Base-by-base conservation (phyloP, 2,113 vertebrate species). In the Corythoichthys haematopterus region DNA sequence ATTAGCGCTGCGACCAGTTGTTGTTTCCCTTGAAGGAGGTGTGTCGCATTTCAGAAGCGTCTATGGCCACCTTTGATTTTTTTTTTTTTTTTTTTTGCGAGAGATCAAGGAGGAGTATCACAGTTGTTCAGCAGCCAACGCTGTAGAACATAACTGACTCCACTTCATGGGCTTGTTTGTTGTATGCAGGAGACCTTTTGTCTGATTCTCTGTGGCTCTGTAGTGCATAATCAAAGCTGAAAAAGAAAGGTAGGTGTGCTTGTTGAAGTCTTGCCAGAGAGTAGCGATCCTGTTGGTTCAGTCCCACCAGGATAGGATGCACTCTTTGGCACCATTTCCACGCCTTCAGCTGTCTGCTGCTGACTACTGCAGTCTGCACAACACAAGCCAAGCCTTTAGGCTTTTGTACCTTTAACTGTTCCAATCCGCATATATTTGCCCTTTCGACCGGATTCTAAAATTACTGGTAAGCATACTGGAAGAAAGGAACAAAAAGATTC, bases 1-100 rank as follows among this genome's bases (percentile, higher is more conserved):
- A 93, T 93, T 93, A 92, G 91, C 89, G 86, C 91, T 91, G 91
- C 90, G 91, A 90, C 89, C 90, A 91, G 92, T 92, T 92, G 91
- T 92, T 91, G 89, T 90, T 91, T 91, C 75, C 85, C 76, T 84
- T 81, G 76, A 81, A 81, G 84, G 75, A 81, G 76, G 75, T 76
- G 84, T 83, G 82, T 88, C 80, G 65, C 77, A 71, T 91, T 87
- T 91, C 85, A 72, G 80, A 74, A 76, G 83, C 74, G 74, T 86
- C 77, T 76, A 71, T 59, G 63, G 74, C 80, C 87, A 85, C 88
- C 89, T 90, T 85, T 15, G 35, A 14, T 6, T 14, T 57, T 6
- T 36, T 36, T 81, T 46, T 14, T 81, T 74, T 82, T 74, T 65
- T 70, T 28, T 28, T 28, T 28, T 28, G 20, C 20, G 20, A 28